phyloP scores from a whole-genome alignment of 64 coral and sea anemone species.

The Stichodactyla mertensii region DNA sequence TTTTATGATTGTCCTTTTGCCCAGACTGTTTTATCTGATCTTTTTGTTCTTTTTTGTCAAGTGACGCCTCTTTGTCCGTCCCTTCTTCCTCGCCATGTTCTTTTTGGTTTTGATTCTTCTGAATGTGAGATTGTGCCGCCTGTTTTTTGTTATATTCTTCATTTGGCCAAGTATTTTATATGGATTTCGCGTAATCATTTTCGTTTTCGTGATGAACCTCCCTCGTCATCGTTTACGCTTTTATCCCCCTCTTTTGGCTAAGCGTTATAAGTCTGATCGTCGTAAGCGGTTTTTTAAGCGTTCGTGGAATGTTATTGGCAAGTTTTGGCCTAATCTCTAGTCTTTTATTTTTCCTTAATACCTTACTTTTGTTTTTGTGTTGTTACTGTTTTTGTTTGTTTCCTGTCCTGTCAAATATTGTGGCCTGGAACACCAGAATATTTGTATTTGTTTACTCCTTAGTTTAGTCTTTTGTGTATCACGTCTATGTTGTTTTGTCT shows the following conservation, averaged over 20 bases:
- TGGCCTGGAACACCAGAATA: too few species aligned
- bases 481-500: too few species aligned
- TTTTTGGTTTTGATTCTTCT: not conserved
- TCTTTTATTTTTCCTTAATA: too few species aligned
- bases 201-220: not conserved
- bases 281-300: too few species aligned
- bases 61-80: not conserved
- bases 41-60: not conserved
- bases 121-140: not conserved
- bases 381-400: too few species aligned
- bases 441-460: too few species aligned
- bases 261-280: not conserved
- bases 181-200: not conserved
- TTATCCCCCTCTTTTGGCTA: not conserved
- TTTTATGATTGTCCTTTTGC: not conserved
- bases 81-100: not conserved
- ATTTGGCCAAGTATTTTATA: not conserved
- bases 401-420: too few species aligned
- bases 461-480: too few species aligned
- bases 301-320: too few species aligned
- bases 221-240: not conserved
- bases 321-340: too few species aligned
- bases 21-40: not conserved
- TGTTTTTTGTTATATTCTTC: not conserved
- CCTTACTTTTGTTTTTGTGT: too few species aligned